phyloP scores from a whole-genome alignment of 2,113 vertebrate species.

The Zingel zingel region DNA sequence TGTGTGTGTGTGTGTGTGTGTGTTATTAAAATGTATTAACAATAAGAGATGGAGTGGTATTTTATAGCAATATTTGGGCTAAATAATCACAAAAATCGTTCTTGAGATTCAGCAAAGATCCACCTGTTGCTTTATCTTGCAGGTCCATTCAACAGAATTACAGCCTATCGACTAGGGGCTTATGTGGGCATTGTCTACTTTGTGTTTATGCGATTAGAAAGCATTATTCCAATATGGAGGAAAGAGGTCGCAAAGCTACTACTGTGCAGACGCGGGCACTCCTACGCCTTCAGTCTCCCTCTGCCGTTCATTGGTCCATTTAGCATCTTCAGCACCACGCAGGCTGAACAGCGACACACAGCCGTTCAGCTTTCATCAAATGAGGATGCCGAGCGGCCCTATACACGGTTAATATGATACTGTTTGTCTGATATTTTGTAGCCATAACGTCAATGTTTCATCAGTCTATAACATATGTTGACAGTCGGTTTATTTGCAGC shows the following conservation, averaged over 20 bases:
- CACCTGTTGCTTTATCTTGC: constrained; percentile 21
- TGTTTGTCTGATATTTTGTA: background rate
- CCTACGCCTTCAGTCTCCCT: constrained; percentile 62
- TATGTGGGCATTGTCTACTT: background rate
- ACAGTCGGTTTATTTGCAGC: background rate
- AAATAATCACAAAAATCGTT: no score
- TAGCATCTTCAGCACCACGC: constrained; percentile 79
- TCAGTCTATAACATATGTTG: background rate
- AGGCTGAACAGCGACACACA: constrained; percentile 79
- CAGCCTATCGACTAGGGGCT: background rate
- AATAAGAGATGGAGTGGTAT: background rate
- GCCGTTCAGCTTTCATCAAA: constrained; percentile 48
- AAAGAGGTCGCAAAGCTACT: constrained; percentile 47
- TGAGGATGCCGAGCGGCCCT: constrained; percentile 38
- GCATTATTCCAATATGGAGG: constrained; percentile 54
- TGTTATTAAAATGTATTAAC: background rate
- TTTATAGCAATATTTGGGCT: background rate
- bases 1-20: background rate
- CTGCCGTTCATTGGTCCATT: constrained; percentile 67
- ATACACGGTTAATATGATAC: constrained; percentile 24
- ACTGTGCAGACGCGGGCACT: constrained; percentile 53
- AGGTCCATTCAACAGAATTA: background rate
- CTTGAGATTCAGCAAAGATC: background rate
- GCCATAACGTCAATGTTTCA: background rate
- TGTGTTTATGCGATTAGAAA: constrained; percentile 14